A percentile compares a stretch with the other conserved stretches of the same genome.
phyloP scores from a whole-genome alignment of 2,888 invertebrate genomes.

The Amphipyra tragopoginis region DNA sequence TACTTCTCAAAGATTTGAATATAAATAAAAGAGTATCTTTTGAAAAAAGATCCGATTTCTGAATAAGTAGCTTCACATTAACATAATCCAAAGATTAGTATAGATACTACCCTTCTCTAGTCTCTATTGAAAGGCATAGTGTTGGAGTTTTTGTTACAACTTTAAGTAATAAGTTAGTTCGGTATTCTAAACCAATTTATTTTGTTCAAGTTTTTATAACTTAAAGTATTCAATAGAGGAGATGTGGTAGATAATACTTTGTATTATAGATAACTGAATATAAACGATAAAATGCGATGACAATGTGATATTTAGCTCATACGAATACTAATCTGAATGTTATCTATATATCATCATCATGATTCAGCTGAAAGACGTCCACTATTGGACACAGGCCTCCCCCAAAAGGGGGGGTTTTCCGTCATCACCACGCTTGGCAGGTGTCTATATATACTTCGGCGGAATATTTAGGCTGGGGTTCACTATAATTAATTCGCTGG shows the following conservation, averaged over 20 bases:
- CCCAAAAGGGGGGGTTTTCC: no score
- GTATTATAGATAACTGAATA: no score
- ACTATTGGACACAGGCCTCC: no score
- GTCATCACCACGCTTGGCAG: no score
- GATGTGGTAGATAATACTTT: neutral
- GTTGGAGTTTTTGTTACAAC: constrained; percentile 28
- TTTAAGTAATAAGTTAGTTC: constrained; percentile 36
- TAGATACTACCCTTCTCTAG: constrained; percentile 41
- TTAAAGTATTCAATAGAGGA: constrained; percentile 8
- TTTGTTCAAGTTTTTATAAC: constrained; percentile 19
- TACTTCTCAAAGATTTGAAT: constrained; percentile 65
- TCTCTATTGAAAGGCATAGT: constrained; percentile 40
- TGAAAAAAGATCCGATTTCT: constrained; percentile 60
- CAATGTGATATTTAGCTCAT: no score
- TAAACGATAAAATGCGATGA: no score
- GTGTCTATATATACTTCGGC: no score
- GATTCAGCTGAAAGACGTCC: no score
- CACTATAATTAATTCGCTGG: no score
- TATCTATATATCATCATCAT: no score
- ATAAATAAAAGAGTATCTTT: constrained; percentile 61
- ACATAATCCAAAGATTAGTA: constrained; percentile 73
- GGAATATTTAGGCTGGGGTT: no score
- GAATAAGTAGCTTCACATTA: constrained; percentile 69
- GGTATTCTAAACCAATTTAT: constrained; percentile 37
- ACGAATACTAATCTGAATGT: no score